A percentile compares a stretch with the other conserved stretches of the same genome.
phyloP scores from a whole-genome alignment of 2,888 invertebrate species.

The Teleogryllus oceanicus region DNA sequence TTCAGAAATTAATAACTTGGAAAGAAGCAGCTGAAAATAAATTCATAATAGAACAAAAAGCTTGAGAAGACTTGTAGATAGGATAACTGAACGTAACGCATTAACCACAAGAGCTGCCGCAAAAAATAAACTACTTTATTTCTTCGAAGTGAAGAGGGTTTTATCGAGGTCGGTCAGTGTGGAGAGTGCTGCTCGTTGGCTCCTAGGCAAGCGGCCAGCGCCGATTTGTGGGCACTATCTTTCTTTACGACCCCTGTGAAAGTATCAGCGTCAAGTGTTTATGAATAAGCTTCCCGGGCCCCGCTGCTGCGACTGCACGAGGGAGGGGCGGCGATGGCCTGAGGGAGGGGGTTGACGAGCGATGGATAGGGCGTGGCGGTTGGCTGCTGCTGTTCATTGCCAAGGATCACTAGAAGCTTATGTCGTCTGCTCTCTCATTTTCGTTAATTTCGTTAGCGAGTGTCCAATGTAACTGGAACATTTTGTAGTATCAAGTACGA shows the following conservation, averaged over 20 bases:
- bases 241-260: background rate
- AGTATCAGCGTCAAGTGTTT: background rate
- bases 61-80: constrained; percentile 8
- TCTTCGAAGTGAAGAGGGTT: background rate
- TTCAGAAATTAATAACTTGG: constrained; percentile 18
- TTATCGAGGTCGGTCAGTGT: constrained; percentile 6
- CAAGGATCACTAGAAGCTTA: too few relatives aligned
- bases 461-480: too few relatives aligned
- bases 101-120: background rate
- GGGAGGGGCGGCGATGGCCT: background rate
- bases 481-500: too few relatives aligned
- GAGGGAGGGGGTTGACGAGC: background rate
- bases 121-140: background rate
- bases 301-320: background rate
- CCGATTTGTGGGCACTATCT: background rate
- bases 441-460: too few relatives aligned
- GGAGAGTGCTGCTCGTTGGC: background rate
- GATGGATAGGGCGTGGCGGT: too few relatives aligned
- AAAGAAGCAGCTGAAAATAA: constrained; percentile 9
- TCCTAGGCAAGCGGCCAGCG: background rate
- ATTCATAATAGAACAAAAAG: constrained; percentile 8
- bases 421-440: too few relatives aligned
- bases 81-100: constrained; percentile 8
- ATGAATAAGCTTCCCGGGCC: background rate
- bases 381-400: too few relatives aligned